phyloP scores from a whole-genome alignment of 2,113 vertebrate species.

The Poicephalus gulielmi region DNA sequence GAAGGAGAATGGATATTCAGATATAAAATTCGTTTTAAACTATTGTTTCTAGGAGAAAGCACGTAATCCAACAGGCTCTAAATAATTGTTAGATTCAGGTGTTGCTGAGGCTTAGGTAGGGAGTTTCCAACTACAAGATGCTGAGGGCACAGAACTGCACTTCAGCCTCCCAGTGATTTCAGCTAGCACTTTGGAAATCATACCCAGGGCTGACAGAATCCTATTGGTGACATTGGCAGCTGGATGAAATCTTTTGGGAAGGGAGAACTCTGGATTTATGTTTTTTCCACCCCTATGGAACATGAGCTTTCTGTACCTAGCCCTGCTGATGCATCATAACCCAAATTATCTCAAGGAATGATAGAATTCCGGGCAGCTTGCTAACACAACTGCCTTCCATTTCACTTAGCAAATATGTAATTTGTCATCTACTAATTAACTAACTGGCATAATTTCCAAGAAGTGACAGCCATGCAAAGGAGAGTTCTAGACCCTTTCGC shows the following conservation, averaged over 20 bases:
- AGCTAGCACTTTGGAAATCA: not conserved
- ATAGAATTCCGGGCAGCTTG: not conserved
- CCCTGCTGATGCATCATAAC: not conserved
- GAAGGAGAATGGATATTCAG: not conserved
- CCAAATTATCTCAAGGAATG: not conserved
- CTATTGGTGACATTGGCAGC: not conserved
- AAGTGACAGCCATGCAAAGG: not conserved
- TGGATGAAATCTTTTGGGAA: not conserved
- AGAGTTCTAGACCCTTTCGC: constrained; percentile 13
- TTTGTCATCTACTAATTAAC: constrained; percentile 55
- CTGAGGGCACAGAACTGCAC: not conserved
- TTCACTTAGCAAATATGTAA: constrained; percentile 32
- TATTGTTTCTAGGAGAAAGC: not conserved
- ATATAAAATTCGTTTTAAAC: not conserved
- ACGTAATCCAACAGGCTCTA: not conserved
- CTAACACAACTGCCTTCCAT: not conserved
- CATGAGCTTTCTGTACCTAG: not conserved
- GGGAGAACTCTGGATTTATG: not conserved
- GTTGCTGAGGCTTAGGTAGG: accelerated
- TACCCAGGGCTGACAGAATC: not conserved
- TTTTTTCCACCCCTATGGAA: not conserved
- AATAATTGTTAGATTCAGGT: not conserved
- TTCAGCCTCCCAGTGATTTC: not conserved
- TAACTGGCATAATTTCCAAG: not conserved
- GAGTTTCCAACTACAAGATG: not conserved